Base-by-base conservation (phyloP, 2,113 vertebrate genomes). In the Numida meleagris region DNA sequence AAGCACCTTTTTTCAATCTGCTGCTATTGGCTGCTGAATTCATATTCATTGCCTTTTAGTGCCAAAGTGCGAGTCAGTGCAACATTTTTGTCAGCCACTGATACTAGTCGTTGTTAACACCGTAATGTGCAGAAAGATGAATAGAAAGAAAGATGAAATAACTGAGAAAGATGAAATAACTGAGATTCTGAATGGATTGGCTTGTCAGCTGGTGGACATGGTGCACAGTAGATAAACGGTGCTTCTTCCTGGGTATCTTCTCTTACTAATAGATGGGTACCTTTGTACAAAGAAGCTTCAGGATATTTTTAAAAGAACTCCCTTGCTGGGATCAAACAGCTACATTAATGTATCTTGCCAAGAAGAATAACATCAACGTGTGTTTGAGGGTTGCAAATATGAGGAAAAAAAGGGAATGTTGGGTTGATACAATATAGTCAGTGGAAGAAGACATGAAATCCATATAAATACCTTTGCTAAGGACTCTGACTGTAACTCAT, bases 331-430 rank as follows among this genome's bases (percentile, higher is more conserved):
- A 4, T 13, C 45, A 88, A 67, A 27, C 16, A 81, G 15, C 36
- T 46, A 7, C 6, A 6, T 57, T 57, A 40, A 50, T 33, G 33
- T 9, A 66, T n/a, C 16, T 74, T 84, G 11, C 36, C 43, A 31
- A 57, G 24, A 53, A 33, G 12, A 82, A n/a, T 50, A 36, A 42
- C 82, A 88, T 67, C 29, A 48, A 9, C 0, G 7, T 25, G 1
- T 50, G 31, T 53, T 88, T 70, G 46, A 38, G 20, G 11, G 9
- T 19, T 71, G 24, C 17, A 74, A 62, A 51, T 42, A 14, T 1
- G 10, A 16, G 27, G 17, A 5, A 58, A 51, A n/a, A 25, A n/a
- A 23, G 2, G 4, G 16, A 68, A 50, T 0, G 1, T 25, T 43
- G 13, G 20, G 27, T 80, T 67, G 16, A 34, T 71, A 18, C 0